phyloP scores from a whole-genome alignment of 2,113 vertebrate genomes.

The Brachypodius melanocephalos region DNA sequence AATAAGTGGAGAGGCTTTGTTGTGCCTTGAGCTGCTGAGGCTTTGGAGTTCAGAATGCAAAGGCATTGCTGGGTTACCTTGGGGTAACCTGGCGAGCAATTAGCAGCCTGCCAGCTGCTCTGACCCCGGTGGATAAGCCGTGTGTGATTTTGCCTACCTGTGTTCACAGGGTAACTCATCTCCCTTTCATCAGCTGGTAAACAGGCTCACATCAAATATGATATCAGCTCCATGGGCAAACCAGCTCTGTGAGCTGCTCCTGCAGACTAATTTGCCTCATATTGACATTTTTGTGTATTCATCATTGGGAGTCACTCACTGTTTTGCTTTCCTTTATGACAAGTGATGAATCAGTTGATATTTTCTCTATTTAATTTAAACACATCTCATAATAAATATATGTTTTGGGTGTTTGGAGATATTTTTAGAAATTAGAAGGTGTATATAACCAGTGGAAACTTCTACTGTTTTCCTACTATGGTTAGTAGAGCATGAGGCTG shows the following conservation, averaged over 20 bases:
- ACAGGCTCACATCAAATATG: not conserved
- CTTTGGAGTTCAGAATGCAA: not conserved
- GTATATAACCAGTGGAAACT: constrained; percentile 9
- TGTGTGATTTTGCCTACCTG: not conserved
- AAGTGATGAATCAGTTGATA: not conserved
- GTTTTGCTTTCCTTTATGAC: not conserved
- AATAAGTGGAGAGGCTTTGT: not conserved
- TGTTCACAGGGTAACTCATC: not conserved
- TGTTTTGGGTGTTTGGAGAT: not conserved
- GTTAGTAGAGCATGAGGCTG: constrained; percentile 23
- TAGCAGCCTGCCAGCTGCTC: not conserved
- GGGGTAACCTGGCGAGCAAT: not conserved
- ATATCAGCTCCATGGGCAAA: not conserved
- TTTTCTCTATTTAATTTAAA: not conserved
- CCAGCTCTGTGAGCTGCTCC: not conserved
- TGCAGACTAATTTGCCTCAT: not conserved
- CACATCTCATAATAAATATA: not conserved
- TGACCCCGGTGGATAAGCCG: not conserved
- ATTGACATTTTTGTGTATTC: not conserved
- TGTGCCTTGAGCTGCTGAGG: not conserved
- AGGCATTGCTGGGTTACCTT: not conserved
- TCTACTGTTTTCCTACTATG: constrained; percentile 37
- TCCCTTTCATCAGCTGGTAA: not conserved
- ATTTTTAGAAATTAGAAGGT: not conserved
- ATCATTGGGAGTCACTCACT: not conserved